A percentile compares a stretch with the other conserved stretches of the same genome.
phyloP scores from a whole-genome alignment of 1,140 invertebrate species.

The Dysdera silvatica region DNA sequence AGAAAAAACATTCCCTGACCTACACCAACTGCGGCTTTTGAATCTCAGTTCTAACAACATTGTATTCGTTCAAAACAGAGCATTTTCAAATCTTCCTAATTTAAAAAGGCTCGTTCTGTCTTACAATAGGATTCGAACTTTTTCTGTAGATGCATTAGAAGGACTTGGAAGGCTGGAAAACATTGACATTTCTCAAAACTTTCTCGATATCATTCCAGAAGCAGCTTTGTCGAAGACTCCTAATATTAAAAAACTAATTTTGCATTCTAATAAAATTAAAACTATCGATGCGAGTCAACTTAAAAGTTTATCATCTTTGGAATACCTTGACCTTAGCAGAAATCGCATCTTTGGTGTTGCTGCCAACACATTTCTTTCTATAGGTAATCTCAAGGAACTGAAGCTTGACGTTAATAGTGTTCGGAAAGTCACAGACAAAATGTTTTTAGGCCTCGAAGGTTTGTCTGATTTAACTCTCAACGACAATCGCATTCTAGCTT shows the following conservation, averaged over 20 bases:
- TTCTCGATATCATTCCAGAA: constrained; percentile 68
- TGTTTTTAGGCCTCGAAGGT: constrained; percentile 67
- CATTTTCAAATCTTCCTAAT: constrained; percentile 57
- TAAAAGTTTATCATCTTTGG: constrained; percentile 20
- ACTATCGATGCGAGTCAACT: constrained; percentile 23
- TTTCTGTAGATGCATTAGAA: constrained; percentile 64
- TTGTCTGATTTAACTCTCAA: constrained; percentile 69
- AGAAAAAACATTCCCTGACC: constrained; percentile 29
- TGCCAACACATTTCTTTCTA: constrained; percentile 65
- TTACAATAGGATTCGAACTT: constrained; percentile 62
- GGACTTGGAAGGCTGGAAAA: constrained; percentile 62
- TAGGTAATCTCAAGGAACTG: constrained; percentile 60
- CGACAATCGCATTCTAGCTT: constrained; percentile 77
- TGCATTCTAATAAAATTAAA: constrained; percentile 41
- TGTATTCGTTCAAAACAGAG: constrained; percentile 59
- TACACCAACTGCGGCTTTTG: constrained; percentile 53
- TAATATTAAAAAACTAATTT: constrained; percentile 59
- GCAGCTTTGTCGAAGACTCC: constrained; percentile 61
- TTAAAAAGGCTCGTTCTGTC: constrained; percentile 62
- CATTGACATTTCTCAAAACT: constrained; percentile 75
- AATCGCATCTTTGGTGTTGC: constrained; percentile 73
- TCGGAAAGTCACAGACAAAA: constrained; percentile 75
- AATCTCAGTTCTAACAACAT: constrained; percentile 70
- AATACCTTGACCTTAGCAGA: constrained; percentile 39
- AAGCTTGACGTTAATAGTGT: constrained; percentile 77